These are phyloP conservation scores for Drosophila incognita DNA, from an alignment of 2,888 invertebrate genomes.

Conservation along the genomic window DNA sequence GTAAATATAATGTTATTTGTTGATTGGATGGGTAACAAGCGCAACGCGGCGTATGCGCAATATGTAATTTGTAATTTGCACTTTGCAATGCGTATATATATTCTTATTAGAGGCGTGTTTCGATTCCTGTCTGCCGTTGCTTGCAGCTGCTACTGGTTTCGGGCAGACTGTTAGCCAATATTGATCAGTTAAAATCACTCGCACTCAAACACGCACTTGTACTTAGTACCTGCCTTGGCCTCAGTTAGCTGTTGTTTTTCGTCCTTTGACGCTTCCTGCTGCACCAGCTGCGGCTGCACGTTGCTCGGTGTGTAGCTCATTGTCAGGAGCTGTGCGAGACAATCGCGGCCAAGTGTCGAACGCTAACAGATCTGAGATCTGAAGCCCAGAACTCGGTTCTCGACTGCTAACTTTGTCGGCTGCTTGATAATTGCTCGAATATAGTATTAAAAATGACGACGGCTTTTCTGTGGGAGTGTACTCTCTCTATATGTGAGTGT, in stretches of 20 bases:
- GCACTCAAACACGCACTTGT: background rate
- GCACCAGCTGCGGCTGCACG: background rate
- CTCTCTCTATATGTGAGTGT: conserved; percentile 1
- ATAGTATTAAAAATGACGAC: conserved; percentile 61
- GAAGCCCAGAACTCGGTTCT: conserved; percentile 33
- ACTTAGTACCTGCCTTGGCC: conserved; percentile 68
- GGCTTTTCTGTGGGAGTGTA: conserved; percentile 41
- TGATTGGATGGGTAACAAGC: background rate
- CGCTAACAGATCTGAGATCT: conserved; percentile 16
- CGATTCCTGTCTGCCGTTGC: conserved; percentile 25
- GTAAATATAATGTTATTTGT: conserved; percentile 3
- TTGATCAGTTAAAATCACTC: conserved; percentile 13
- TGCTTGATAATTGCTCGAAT: conserved; percentile 69
- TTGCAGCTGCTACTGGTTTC: conserved; percentile 31
- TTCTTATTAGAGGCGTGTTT: background rate
- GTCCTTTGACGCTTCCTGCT: conserved; percentile 12
- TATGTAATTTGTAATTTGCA: conserved; percentile 23
- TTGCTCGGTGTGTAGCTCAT: conserved; percentile 21
- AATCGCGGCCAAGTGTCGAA: conserved; percentile 6
- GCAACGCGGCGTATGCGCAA: conserved; percentile 29
- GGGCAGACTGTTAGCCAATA: conserved; percentile 14
- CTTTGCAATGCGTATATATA: background rate
- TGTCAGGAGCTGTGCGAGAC: conserved; percentile 2
- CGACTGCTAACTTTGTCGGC: conserved; percentile 54
- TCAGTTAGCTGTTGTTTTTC: conserved; percentile 28